Evolutionary conservation across 2,113 vertebrate species (phyloP), one percentile per base, ranked within the genome.

Genomic region (Hemiprocne comata): DNA sequence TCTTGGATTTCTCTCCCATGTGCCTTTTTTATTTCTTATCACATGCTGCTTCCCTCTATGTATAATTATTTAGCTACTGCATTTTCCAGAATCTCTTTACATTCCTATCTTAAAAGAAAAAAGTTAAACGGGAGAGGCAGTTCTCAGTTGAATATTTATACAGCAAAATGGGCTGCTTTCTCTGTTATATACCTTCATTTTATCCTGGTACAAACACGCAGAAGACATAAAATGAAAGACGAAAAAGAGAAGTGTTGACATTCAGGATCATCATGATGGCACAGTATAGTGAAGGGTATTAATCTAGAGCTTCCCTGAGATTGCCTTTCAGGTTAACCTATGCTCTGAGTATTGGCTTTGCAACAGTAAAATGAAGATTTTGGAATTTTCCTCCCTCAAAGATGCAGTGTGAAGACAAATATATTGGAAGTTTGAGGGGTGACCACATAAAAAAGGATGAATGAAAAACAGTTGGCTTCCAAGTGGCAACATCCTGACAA

Each of bases 401-500:
- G 76, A 77, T 9, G 7, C 29, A 55, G 9, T 6, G 11, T 53
- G 55, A 88, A 77, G 60, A 67, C 25, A 66, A 93, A 60, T 48
- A 28, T 18, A n/a, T 46, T 55, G 42, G 8, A 64, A 57, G 17
- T 74, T 67, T 78, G 26, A 64, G 44, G 10, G 6, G 8, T 83
- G 31, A 34, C 25, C 21, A 58, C 19, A 44, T 24, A 24, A 70
- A 50, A 82, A 86, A 64, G 6, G 8, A 72, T 26, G 53, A 71
- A 85, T 28, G 11, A 73, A 87, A 53, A 77, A 0, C 15, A 60
- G 51, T 11, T 71, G 75, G 69, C 17, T 69, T 53, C 54, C 34
- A 50, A 90, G 60, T 64, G 78, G 24, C 21, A 95, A 76, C 33
- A 94, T 58, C 62, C 77, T 89, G 42, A 69, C 48, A 94, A 94